These are phyloP conservation scores for Heliconius hortense DNA, from an alignment of 2,888 invertebrate species.

Conservation along the genomic window DNA sequence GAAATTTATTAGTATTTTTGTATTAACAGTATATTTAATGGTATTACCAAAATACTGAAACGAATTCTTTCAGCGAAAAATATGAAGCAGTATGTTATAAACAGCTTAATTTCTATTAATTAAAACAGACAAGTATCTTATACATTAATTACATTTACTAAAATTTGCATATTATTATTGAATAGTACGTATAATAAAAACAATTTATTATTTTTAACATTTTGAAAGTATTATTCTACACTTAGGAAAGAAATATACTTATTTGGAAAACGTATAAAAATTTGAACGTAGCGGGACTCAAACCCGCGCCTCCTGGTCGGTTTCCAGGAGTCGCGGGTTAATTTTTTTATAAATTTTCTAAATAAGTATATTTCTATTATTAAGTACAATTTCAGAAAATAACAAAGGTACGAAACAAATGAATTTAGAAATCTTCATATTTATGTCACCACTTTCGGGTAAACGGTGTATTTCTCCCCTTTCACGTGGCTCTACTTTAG, in stretches of 20 bases:
- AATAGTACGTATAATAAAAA: too few relatives aligned
- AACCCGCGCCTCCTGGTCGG: too few relatives aligned
- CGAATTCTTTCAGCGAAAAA: not conserved
- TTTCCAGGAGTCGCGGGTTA: too few relatives aligned
- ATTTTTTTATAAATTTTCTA: too few relatives aligned
- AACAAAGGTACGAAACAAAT: slow-evolving; percentile 9
- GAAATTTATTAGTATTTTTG: not conserved
- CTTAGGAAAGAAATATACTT: too few relatives aligned
- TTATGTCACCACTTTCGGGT: slow-evolving; percentile 48
- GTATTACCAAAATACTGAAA: not conserved
- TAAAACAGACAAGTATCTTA: not conserved
- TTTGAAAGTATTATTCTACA: too few relatives aligned
- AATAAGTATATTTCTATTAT: too few relatives aligned
- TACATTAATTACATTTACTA: not conserved
- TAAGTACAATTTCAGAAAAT: not conserved
- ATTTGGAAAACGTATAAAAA: too few relatives aligned
- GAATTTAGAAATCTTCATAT: slow-evolving; percentile 30
- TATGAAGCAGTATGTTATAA: not conserved
- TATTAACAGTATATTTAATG: not conserved
- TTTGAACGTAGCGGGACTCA: too few relatives aligned
- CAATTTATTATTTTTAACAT: too few relatives aligned
- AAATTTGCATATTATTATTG: not conserved
- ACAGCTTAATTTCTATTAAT: not conserved
- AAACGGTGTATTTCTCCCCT: slow-evolving; percentile 56
- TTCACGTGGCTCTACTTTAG: slow-evolving; percentile 60